Conservation (phyloP, 64 coral and sea anemone genomes). For the Astreopora myriophthalma region DNA sequence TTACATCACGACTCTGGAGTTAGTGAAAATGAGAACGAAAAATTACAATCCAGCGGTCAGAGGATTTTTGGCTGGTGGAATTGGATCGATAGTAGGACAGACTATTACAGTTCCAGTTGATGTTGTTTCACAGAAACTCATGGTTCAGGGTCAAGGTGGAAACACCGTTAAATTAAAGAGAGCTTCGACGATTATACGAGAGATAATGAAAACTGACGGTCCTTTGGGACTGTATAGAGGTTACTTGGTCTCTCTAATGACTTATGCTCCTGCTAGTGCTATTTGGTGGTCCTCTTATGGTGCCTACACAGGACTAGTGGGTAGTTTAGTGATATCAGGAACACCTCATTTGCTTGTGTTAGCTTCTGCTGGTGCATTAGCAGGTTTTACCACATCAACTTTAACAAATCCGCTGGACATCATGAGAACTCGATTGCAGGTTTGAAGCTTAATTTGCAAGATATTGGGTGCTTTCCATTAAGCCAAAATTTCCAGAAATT, state of each 20-base stretch:
- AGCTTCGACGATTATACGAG: constrained; percentile 53
- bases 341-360: constrained; percentile 85
- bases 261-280: constrained; percentile 95
- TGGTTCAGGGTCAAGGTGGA: constrained; percentile 94
- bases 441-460: not conserved
- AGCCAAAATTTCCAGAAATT: no score
- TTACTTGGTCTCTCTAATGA: constrained; percentile 87
- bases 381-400: constrained; percentile 79
- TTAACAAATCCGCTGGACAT: constrained; percentile 88
- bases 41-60: constrained; percentile 75
- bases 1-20: constrained; percentile 97
- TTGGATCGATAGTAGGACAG: constrained; percentile 89
- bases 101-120: constrained; percentile 95
- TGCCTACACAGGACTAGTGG: constrained; percentile 54
- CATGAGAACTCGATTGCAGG: constrained; percentile 84
- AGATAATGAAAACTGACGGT: constrained; percentile 67
- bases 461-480: no score
- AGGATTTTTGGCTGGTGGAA: constrained; percentile 91
- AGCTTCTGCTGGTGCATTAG: constrained; percentile 64
- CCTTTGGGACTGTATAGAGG: constrained; percentile 84
- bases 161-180: constrained; percentile 69
- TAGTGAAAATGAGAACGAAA: constrained; percentile 75
- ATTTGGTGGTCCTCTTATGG: constrained; percentile 95
- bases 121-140: constrained; percentile 89
- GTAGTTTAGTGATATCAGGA: constrained; percentile 64